Conservation (phyloP, 2,888 invertebrate genomes). For the Hydriomena furcata region DNA sequence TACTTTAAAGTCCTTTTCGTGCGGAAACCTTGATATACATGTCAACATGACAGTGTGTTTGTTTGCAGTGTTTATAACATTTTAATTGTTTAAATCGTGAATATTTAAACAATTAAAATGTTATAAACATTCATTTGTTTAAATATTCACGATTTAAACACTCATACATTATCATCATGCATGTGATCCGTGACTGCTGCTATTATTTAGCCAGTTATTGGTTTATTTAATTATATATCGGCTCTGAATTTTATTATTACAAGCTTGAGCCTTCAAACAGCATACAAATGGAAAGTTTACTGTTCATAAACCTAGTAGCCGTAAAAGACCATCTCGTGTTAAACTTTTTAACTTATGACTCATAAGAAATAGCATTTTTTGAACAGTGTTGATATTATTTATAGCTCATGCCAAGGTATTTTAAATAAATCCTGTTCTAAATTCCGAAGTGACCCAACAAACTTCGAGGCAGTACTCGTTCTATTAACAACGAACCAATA, state of each 20-base stretch:
- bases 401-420: too few relatives aligned
- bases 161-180: slow-evolving; percentile 14
- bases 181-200: slow-evolving; percentile 21
- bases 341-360: too few relatives aligned
- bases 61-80: too few relatives aligned
- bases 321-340: too few relatives aligned
- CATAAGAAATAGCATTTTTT: too few relatives aligned
- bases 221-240: slow-evolving; percentile 1
- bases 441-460: background rate
- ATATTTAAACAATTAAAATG: too few relatives aligned
- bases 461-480: background rate
- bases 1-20: slow-evolving; percentile 4
- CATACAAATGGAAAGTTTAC: too few relatives aligned
- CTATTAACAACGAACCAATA: background rate
- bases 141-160: slow-evolving; percentile 20
- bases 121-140: slow-evolving; percentile 18
- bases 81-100: too few relatives aligned
- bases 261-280: too few relatives aligned
- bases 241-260: too few relatives aligned
- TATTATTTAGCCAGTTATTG: slow-evolving; percentile 1
- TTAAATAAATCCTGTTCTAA: background rate
- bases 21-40: slow-evolving; percentile 10
- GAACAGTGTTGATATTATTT: too few relatives aligned
- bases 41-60: slow-evolving; percentile 14
- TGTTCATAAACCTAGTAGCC: too few relatives aligned